Base-by-base conservation (phyloP, 2,797 vertebrate genomes). In the Coregonus sp. region DNA sequence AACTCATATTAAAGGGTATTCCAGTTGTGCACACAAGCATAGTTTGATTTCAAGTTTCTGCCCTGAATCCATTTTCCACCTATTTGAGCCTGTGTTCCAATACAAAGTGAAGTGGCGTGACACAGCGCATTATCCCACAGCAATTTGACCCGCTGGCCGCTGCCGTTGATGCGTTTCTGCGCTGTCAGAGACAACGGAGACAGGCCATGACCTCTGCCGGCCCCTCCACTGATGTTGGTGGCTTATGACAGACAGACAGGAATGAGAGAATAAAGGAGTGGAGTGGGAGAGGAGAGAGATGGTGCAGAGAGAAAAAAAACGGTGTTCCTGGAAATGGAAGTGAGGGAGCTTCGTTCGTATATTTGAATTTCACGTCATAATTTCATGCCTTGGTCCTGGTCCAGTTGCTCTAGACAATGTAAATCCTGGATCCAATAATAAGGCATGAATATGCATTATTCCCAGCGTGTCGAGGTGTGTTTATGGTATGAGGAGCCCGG, bases 41-140 rank as follows among this genome's bases (percentile, higher is more conserved):
- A 47, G 81, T 89, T 81, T 85, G 52, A 76, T 85, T 78, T 68
- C 61, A 75, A 76, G 33, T 16, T 18, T 63, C 51, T 65, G n/a
- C 51, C 82, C 81, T 86, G 90, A 88, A 91, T 91, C 89, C 76
- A 91, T 91, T 92, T 92, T 91, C 87, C 85, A 91, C 90, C 88
- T 91, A 87, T 92, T 91, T 91, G 90, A 89, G 89, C 85, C 83
- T 84, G 86, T 89, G 86, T 89, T 90, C 86, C 86, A 84, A 90
- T 90, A 81, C 84, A 85, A 79, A 80, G 79, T 86, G 88, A 86
- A 87, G 74, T 6, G 54, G 82, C 4, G 78, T 77, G 77, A 86
- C 90, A 89, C 85, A 80, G 83, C 20, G 75, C 83, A 89, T 90
- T 90, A 90, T 91, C 89, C 91, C 89, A 81, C 69, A 20, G 56